Conservation (phyloP, 2,797 vertebrate species). For the Lepidocolaptes lacrymiger region DNA sequence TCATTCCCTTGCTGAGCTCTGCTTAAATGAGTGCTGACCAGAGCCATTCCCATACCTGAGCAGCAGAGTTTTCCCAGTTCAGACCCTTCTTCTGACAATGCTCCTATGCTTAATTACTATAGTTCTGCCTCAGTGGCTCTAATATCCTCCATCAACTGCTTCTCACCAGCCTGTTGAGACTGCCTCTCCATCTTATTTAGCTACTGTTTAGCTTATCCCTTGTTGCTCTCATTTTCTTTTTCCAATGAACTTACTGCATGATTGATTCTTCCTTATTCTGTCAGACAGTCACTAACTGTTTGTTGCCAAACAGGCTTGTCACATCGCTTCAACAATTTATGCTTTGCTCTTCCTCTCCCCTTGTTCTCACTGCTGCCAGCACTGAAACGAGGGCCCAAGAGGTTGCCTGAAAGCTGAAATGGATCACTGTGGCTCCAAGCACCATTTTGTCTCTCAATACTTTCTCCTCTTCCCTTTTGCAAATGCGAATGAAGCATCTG, state of each 20-base stretch:
- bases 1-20: background rate
- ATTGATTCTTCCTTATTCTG: slow-evolving; percentile 41
- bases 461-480: background rate
- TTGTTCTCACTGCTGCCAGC: background rate
- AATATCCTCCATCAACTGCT: background rate
- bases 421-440: background rate
- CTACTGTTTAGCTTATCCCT: background rate
- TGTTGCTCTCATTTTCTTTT: slow-evolving; percentile 35
- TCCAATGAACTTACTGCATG: background rate
- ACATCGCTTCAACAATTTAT: background rate
- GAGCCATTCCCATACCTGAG: background rate
- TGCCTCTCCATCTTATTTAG: background rate
- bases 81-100: background rate
- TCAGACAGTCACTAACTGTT: background rate
- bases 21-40: background rate
- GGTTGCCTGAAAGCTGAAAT: background rate
- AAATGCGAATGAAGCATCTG: background rate
- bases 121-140: background rate
- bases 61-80: background rate
- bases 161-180: background rate
- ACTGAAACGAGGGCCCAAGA: background rate
- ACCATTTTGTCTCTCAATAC: background rate
- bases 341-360: background rate
- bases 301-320: slow-evolving; percentile 4
- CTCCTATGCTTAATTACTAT: background rate